Conservation (phyloP, 2,113 vertebrate species). For the Equus przewalskii region DNA sequence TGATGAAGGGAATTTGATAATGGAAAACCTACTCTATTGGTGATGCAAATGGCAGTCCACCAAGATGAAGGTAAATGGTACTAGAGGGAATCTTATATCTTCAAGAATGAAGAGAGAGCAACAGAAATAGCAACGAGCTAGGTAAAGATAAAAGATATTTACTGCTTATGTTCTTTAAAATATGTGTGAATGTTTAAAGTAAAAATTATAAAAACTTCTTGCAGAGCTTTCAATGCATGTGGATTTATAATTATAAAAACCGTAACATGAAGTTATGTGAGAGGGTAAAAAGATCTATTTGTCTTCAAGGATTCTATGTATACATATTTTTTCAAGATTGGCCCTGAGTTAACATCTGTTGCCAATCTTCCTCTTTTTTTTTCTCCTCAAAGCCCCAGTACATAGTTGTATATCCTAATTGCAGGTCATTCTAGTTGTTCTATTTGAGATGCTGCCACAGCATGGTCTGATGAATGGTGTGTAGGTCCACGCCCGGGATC, state of each 20-base stretch:
- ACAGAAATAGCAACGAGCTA: not conserved
- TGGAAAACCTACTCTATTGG: not conserved
- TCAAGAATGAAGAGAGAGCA: not conserved
- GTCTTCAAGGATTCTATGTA: not conserved
- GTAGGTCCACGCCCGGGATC: no score
- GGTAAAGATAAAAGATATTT: not conserved
- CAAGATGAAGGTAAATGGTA: not conserved
- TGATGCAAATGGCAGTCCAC: not conserved
- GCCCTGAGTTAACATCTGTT: no score
- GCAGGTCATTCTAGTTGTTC: no score
- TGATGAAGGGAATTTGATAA: not conserved
- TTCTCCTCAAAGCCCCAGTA: no score
- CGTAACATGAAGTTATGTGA: not conserved
- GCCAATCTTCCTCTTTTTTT: no score
- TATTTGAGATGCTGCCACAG: no score
- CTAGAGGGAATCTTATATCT: not conserved
- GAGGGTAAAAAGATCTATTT: not conserved
- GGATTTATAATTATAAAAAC: not conserved
- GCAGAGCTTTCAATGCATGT: not conserved
- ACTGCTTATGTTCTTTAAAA: not conserved
- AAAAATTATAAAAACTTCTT: not conserved
- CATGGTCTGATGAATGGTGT: no score
- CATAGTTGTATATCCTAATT: no score
- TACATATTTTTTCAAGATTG: no score
- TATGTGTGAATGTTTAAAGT: not conserved